Evolutionary conservation across 2,888 invertebrate species (phyloP).

Genomic region (Linyphia triangularis): DNA sequence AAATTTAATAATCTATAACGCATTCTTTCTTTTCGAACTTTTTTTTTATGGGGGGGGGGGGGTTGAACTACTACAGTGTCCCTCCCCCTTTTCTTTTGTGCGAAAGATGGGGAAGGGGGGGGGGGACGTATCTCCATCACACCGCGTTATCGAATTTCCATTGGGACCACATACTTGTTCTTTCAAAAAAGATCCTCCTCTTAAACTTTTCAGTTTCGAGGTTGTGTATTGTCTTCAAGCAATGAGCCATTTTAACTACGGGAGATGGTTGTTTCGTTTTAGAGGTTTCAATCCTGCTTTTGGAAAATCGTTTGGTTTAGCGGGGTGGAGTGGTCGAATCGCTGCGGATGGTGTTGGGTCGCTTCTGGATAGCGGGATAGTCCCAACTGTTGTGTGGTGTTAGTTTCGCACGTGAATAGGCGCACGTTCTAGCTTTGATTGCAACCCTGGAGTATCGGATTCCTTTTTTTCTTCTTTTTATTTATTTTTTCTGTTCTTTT

Average conservation of each 20-base stretch:
- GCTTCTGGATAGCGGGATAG: constrained; percentile 11
- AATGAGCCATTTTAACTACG: constrained; percentile 15
- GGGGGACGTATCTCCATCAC: constrained; percentile 43
- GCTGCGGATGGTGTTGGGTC: constrained; percentile 3
- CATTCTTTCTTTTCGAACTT: background rate
- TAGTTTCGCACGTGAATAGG: constrained; percentile 69
- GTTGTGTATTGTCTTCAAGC: constrained; percentile 28
- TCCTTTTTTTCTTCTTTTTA: constrained; percentile 24
- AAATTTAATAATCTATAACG: constrained; percentile 69
- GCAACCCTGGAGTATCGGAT: constrained; percentile 70
- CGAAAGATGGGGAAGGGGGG: constrained; percentile 11
- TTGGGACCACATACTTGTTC: constrained; percentile 16
- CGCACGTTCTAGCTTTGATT: constrained; percentile 70
- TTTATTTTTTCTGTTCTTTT: constrained; percentile 14
- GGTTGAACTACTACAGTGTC: background rate
- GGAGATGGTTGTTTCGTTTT: constrained; percentile 1
- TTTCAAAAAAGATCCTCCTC: constrained; percentile 54
- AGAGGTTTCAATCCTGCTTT: constrained; percentile 1
- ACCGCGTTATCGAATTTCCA: constrained; percentile 66
- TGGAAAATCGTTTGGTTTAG: constrained; percentile 1
- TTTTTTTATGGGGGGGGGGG: background rate
- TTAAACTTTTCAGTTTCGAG: background rate
- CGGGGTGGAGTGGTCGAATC: background rate
- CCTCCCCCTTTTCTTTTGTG: constrained; percentile 9
- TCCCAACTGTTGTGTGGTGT: constrained; percentile 67